These are phyloP conservation scores for Acanthurus tractus DNA, from an alignment of 2,797 vertebrate species.

Conservation along the genomic window DNA sequence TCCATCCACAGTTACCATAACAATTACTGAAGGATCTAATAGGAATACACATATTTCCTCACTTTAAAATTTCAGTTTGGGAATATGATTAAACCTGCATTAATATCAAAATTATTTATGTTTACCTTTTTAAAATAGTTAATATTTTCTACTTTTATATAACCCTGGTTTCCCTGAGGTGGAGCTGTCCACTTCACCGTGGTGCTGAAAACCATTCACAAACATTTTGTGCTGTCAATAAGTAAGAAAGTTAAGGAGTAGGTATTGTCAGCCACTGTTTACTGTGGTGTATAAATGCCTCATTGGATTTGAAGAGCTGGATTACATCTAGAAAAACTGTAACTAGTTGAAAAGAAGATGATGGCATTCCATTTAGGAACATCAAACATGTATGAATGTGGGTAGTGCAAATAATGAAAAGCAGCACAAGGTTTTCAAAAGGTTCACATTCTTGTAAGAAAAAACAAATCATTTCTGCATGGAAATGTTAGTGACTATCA, in stretches of 20 bases:
- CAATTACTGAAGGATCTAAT: neutral
- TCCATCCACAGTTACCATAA: neutral
- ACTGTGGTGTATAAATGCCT: too few relatives aligned
- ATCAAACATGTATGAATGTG: too few relatives aligned
- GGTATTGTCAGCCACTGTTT: neutral
- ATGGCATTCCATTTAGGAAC: too few relatives aligned
- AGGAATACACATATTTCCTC: neutral
- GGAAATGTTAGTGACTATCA: neutral
- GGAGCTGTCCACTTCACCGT: conserved; percentile 53
- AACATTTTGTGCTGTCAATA: neutral
- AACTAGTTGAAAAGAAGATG: too few relatives aligned
- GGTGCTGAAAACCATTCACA: conserved; percentile 43
- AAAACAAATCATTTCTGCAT: too few relatives aligned
- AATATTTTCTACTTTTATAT: neutral
- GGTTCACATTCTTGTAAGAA: too few relatives aligned
- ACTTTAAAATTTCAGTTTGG: neutral
- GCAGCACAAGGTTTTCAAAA: too few relatives aligned
- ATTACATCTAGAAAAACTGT: too few relatives aligned
- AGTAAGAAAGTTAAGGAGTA: neutral
- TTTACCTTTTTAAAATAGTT: neutral
- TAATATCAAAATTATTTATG: neutral
- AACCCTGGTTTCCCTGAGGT: neutral
- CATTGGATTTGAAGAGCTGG: too few relatives aligned
- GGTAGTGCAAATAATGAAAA: too few relatives aligned
- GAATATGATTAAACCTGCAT: too few relatives aligned